These are phyloP conservation scores for Zelostemma sp. DNA, from an alignment of 1,140 invertebrate genomes.

Conservation along the genomic window DNA sequence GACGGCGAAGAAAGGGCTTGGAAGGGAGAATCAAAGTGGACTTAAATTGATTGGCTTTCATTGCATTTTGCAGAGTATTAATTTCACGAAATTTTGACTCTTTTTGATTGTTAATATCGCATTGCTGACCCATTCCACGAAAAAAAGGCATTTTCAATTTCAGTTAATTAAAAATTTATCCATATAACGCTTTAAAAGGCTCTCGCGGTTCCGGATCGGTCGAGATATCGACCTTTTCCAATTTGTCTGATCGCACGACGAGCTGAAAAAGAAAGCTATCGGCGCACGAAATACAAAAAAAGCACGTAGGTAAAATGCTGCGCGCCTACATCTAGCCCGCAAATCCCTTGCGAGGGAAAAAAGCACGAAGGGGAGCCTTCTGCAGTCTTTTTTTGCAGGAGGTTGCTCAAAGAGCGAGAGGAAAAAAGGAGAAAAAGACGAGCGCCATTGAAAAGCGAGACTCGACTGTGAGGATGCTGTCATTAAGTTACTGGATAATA, in stretches of 20 bases:
- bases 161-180: constrained; percentile 35
- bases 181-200: constrained; percentile 37
- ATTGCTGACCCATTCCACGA: too few relatives aligned
- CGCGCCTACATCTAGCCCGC: constrained; percentile 30
- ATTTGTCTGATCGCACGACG: constrained; percentile 22
- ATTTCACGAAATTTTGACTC: too few relatives aligned
- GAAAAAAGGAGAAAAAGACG: constrained; percentile 8
- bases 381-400: constrained; percentile 34
- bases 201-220: constrained; percentile 31
- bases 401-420: constrained; percentile 2
- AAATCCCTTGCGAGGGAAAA: constrained; percentile 41
- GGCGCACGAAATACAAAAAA: constrained; percentile 16
- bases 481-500: constrained; percentile 41
- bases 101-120: too few relatives aligned
- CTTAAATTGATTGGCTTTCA: too few relatives aligned
- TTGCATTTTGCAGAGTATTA: too few relatives aligned
- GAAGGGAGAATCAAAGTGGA: too few relatives aligned
- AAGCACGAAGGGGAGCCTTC: constrained; percentile 25
- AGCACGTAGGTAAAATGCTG: constrained; percentile 24
- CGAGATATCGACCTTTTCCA: constrained; percentile 34
- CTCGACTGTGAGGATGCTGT: constrained; percentile 22
- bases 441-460: constrained; percentile 22
- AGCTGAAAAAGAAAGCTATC: not conserved
- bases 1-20: too few relatives aligned
- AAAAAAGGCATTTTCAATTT: too few relatives aligned